Base-by-base conservation (phyloP, 2,888 invertebrate genomes). In the Lasioglossum zephyrum region DNA sequence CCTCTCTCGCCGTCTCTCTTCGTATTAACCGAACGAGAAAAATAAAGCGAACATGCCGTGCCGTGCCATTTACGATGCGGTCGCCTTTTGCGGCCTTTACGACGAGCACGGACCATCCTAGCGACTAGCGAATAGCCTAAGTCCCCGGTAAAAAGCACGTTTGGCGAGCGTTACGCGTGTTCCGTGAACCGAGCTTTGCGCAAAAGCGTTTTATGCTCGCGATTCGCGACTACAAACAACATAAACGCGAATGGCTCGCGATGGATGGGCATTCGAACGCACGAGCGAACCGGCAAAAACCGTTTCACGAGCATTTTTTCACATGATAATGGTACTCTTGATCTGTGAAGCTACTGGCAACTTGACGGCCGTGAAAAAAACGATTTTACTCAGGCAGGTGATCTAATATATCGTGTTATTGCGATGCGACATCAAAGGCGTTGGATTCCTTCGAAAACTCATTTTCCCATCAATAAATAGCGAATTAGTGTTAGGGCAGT, bases 1-100 rank as follows among this genome's bases (percentile, higher is more conserved):
- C 2, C 18, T 22, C 53, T 53, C 22, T 53, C 53, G 9, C 22
- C 9, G 22, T n/a, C n/a, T 53, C n/a, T 53, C 53, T 39, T 36
- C 69, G 69, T 9, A 47, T 44, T 63, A 26, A 11, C 9, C 39
- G 41, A 73, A 76, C 75, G 73, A 57, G 22, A 31, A 49, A 82
- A 69, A 39, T 75, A 63, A 72, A n/a, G 69, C 26, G 73, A 36
- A 47, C 82, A 82, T 39, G 69, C 26, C 57, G 82, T 60, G 76
- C 63, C 63, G 31, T 31, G 63, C 86, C 73, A 77, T 89, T 87
- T 85, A 82, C 81, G 77, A 26, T 84, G 84, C 84, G 74, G 69
- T 76, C 75, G 41, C 72, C 72, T 66, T 85, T 70, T 83, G 88
- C 79, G 88, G 77, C 73, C 41, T 88, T 83, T 82, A 82, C 82